Percentiles rank a stretch among this genome's conserved stretches.
Conservation (phyloP, 1,140 invertebrate genomes). For the Brachystomella parvula region DNA sequence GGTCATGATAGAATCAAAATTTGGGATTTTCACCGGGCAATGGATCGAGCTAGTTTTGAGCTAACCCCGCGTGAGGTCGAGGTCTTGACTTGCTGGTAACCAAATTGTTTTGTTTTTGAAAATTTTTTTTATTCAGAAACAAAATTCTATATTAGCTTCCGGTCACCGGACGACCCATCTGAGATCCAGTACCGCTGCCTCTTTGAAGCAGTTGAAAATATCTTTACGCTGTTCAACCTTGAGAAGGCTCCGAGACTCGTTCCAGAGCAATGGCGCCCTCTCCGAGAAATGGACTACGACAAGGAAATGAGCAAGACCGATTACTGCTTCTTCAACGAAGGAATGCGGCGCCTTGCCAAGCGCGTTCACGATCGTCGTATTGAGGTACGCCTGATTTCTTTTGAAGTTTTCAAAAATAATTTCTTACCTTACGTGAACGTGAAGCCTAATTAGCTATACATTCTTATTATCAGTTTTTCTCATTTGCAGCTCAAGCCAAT, state of each 20-base stretch:
- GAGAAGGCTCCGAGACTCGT: conserved; percentile 56
- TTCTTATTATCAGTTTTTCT: conserved; percentile 4
- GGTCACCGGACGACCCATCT: conserved; percentile 28
- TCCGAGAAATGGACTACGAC: conserved; percentile 37
- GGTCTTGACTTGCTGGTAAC: conserved; percentile 37
- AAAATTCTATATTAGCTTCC: conserved; percentile 24
- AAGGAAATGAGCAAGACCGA: conserved; percentile 25
- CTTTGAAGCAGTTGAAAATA: conserved; percentile 54
- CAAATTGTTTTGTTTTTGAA: not conserved
- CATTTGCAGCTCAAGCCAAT: conserved; percentile 31
- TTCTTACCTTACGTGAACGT: too few relatives aligned
- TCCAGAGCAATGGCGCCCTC: conserved; percentile 32
- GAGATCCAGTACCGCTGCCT: conserved; percentile 47
- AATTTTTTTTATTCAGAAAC: not conserved
- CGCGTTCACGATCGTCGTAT: conserved; percentile 22
- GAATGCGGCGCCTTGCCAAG: conserved; percentile 30
- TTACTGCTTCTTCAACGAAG: conserved; percentile 24
- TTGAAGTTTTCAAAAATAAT: not conserved
- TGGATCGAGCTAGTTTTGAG: conserved; percentile 34
- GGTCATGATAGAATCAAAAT: conserved; percentile 35
- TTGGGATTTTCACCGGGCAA: conserved; percentile 34
- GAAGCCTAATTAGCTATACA: too few relatives aligned
- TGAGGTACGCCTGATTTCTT: conserved; percentile 14
- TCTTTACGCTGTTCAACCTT: conserved; percentile 52
- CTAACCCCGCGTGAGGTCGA: conserved; percentile 36